A percentile compares a stretch with the other conserved stretches of the same genome.
Evolutionary conservation across 2,113 vertebrate genomes (phyloP).

Genomic region (Macrotis lagotis): DNA sequence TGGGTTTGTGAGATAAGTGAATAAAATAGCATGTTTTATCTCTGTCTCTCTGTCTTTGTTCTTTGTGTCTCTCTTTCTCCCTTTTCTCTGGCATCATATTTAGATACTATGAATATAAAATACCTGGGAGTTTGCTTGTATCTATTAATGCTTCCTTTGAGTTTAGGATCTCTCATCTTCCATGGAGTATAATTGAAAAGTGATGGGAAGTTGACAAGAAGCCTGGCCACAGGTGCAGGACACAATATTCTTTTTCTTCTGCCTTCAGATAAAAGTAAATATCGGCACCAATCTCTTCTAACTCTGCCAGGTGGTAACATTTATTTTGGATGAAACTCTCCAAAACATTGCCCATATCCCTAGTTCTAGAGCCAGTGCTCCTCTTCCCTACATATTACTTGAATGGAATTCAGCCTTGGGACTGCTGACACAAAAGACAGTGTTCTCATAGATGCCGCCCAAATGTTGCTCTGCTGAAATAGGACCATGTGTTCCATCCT

Average conservation of each 20-base stretch:
- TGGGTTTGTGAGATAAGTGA: not conserved
- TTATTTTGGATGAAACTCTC: constrained; percentile 43
- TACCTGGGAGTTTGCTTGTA: not conserved
- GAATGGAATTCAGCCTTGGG: not conserved
- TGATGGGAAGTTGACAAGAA: not conserved
- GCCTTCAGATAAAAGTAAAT: constrained; percentile 32
- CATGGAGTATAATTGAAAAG: no score
- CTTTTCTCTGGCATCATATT: not conserved
- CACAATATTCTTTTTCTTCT: not conserved
- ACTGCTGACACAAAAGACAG: not conserved
- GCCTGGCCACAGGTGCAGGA: not conserved
- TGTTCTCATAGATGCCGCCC: not conserved
- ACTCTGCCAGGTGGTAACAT: constrained; percentile 33
- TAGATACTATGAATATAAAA: not conserved
- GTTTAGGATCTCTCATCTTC: not conserved
- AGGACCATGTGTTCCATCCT: not conserved
- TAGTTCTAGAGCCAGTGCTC: not conserved
- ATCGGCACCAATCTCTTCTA: not conserved
- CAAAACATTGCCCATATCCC: not conserved
- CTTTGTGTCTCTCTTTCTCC: not conserved
- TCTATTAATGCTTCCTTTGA: not conserved
- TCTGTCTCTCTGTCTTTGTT: not conserved
- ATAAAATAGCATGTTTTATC: not conserved
- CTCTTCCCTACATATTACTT: not conserved
- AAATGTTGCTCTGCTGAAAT: rapidly evolving